A percentile compares a stretch with the other conserved stretches of the same genome.
Conservation (phyloP, 2,797 vertebrate species). For the Loriculus beryllinus region DNA sequence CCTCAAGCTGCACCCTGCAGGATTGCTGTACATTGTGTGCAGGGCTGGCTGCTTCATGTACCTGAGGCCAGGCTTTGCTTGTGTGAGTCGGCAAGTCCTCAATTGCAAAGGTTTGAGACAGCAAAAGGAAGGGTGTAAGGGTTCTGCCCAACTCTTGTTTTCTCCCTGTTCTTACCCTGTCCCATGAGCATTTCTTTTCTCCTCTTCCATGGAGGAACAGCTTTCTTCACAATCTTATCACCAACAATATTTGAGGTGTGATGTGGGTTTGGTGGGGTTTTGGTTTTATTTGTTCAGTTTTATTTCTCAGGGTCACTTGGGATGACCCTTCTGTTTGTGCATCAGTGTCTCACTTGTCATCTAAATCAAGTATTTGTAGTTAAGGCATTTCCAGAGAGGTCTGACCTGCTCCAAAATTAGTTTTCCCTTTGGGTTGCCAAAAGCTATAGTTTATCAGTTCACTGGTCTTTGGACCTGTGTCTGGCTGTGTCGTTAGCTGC, state of each 20-base stretch:
- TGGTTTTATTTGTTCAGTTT: not conserved
- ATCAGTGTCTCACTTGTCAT: not conserved
- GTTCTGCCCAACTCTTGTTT: not conserved
- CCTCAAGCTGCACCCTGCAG: fast-evolving
- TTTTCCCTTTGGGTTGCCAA: not conserved
- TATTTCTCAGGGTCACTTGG: not conserved
- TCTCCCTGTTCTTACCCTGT: not conserved
- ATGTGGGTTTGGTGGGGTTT: not conserved
- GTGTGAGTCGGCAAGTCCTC: not conserved
- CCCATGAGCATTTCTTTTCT: not conserved
- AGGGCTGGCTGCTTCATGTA: fast-evolving
- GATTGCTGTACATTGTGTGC: fast-evolving
- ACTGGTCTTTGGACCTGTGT: not conserved
- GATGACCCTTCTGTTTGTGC: not conserved
- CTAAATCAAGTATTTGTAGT: not conserved
- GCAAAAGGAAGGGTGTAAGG: not conserved
- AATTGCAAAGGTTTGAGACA: not conserved
- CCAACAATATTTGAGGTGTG: not conserved
- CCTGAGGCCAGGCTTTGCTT: fast-evolving
- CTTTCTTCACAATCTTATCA: not conserved
- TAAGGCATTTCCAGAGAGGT: not conserved
- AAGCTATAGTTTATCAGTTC: not conserved
- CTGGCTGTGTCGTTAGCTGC: not conserved
- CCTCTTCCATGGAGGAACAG: not conserved
- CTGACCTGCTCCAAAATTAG: not conserved